Evolutionary conservation across 2,113 vertebrate genomes (phyloP).

Genomic region (Pao palembangensis): DNA sequence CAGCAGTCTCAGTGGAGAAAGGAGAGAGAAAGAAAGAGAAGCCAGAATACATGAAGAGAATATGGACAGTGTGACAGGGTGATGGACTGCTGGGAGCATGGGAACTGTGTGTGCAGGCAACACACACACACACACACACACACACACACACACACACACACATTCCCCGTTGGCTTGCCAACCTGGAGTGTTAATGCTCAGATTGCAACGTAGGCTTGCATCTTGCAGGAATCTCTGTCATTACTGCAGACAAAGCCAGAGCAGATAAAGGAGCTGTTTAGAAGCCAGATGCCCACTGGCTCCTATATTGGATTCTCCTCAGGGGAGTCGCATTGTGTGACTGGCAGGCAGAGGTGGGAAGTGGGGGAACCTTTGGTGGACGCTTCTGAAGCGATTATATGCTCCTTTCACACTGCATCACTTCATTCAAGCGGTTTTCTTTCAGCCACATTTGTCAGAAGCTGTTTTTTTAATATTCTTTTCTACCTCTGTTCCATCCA

Average conservation of each 20-base stretch:
- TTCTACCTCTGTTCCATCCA: not conserved
- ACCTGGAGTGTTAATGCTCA: constrained; percentile 33
- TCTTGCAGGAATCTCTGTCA: constrained; percentile 47
- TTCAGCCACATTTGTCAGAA: no score
- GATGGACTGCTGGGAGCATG: constrained; percentile 10
- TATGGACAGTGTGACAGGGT: constrained; percentile 13
- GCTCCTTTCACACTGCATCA: not conserved
- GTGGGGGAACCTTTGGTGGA: constrained; percentile 41
- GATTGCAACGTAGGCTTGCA: constrained; percentile 29
- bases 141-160: not conserved
- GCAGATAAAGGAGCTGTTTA: constrained; percentile 55
- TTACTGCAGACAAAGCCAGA: constrained; percentile 45
- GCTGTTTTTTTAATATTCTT: not conserved
- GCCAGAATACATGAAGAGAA: constrained; percentile 14
- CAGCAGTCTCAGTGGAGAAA: constrained; percentile 26
- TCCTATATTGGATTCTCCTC: constrained; percentile 40
- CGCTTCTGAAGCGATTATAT: constrained; percentile 50
- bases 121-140: constrained; percentile 9
- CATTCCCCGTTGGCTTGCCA: not conserved
- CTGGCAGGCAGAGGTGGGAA: constrained; percentile 42
- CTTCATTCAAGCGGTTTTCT: no score
- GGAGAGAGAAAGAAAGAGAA: constrained; percentile 9
- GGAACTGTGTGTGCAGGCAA: not conserved
- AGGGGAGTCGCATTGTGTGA: constrained; percentile 35
- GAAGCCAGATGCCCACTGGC: constrained; percentile 30